These are phyloP conservation scores for Solenopsis invicta DNA, from an alignment of 1,140 invertebrate genomes.

Conservation along the genomic window DNA sequence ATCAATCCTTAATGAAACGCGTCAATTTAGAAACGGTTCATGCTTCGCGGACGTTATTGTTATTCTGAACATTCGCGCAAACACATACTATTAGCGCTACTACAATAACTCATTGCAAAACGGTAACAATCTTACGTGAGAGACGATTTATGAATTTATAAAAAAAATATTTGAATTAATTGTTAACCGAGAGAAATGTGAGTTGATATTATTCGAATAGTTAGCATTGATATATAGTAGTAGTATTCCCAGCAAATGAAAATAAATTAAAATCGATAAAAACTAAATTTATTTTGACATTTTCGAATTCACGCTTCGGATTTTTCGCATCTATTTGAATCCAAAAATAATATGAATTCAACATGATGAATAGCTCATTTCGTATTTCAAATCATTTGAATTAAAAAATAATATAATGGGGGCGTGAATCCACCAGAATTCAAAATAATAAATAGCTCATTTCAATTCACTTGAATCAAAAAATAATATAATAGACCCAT, in stretches of 20 bases:
- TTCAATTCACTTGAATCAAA: too few species aligned
- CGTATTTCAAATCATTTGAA: too few species aligned
- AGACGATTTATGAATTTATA: background rate
- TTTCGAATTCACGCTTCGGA: too few species aligned
- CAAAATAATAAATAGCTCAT: too few species aligned
- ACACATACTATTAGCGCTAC: background rate
- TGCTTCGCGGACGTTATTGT: background rate
- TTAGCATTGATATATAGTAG: background rate
- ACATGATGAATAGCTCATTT: too few species aligned
- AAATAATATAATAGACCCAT: too few species aligned
- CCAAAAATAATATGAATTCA: too few species aligned
- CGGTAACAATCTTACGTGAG: background rate
- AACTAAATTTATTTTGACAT: too few species aligned
- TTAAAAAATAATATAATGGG: too few species aligned
- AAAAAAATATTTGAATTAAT: background rate
- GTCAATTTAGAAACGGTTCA: background rate
- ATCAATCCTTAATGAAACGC: constrained; percentile 41
- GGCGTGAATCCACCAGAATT: too few species aligned
- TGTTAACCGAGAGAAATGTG: background rate
- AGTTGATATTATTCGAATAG: background rate
- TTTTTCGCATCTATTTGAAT: too few species aligned
- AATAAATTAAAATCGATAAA: too few species aligned
- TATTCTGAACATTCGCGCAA: background rate
- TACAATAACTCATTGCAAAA: background rate
- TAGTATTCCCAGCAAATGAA: background rate